A percentile compares a stretch with the other conserved stretches of the same genome.
phyloP scores from a whole-genome alignment of 2,888 invertebrate genomes.

The Lysandra coridon region DNA sequence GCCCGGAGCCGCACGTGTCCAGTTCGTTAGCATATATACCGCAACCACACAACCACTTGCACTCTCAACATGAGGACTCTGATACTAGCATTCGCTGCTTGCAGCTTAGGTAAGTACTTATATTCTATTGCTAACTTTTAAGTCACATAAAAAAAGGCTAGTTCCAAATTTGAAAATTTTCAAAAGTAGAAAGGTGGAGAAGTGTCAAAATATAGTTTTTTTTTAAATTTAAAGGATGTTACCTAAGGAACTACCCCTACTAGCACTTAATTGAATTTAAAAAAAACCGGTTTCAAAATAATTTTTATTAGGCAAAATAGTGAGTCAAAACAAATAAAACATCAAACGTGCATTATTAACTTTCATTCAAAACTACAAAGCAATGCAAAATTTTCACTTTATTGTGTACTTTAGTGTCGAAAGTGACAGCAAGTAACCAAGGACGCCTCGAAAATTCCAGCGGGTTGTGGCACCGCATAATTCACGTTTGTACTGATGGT shows the following conservation, averaged over 20 bases:
- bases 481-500: conserved; percentile 38
- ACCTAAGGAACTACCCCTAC: background rate
- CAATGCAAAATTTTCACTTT: background rate
- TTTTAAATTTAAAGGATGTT: background rate
- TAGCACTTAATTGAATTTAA: background rate
- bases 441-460: conserved; percentile 44
- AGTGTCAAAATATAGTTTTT: background rate
- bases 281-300: background rate
- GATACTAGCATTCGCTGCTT: conserved; percentile 55
- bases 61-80: conserved; percentile 63
- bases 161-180: background rate
- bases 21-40: conserved; percentile 47
- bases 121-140: background rate
- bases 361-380: background rate
- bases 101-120: conserved; percentile 62
- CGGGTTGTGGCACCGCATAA: conserved; percentile 41
- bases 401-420: conserved; percentile 40
- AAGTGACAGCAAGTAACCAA: conserved; percentile 45
- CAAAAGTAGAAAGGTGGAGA: background rate
- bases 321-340: background rate
- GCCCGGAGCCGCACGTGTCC: conserved; percentile 66
- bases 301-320: background rate
- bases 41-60: conserved; percentile 45
- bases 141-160: background rate
- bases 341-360: background rate